Evolutionary conservation across 2,797 vertebrate species (phyloP), one percentile per base, ranked within the genome.

Genomic region (Varecia variegata): DNA sequence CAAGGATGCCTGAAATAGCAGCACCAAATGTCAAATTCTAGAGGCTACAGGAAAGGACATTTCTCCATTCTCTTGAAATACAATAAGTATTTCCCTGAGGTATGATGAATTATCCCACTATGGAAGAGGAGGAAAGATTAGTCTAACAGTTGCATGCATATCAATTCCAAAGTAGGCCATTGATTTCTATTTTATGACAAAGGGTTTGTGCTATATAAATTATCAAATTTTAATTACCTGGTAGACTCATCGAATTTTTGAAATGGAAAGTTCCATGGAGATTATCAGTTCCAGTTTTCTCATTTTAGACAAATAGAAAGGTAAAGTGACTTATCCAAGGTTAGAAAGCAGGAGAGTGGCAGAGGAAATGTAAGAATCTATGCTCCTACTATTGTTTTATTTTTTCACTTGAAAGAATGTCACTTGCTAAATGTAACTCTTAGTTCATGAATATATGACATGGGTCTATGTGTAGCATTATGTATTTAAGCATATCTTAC

Each of bases 11-110:
- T 76, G 27, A 90, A 96, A 95, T 74, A 94, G 21, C 14, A 95
- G 38, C 20, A 70, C 35, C 32, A 93, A 92, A 95, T 95, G 65
- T 92, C 74, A 97, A 96, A 62, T 82, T 80, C 23, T 82, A 85
- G 20, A 93, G 45, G 52, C n/a, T 45, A 45, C 23, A 45, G 23
- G 13, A 84, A 91, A 82, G 65, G 70, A 79, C 12, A 65, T 86
- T 87, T 58, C 47, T 80, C 18, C 93, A 4, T 93, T 97, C 52
- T 96, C 47, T 71, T 90, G 47, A 96, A 96, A 95, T 54, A 76
- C 60, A 95, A 89, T 68, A 71, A 62, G 50, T 74, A 56, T 32
- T 70, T 95, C 73, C 54, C 43, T 38, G 40, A 80, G 70, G 17
- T 79, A 14, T 90, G 90, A 89, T 92, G 76, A 89, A 93, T 84